These are phyloP conservation scores for Clunio marinus DNA, from an alignment of 2,888 invertebrate species.

Conservation along the genomic window DNA sequence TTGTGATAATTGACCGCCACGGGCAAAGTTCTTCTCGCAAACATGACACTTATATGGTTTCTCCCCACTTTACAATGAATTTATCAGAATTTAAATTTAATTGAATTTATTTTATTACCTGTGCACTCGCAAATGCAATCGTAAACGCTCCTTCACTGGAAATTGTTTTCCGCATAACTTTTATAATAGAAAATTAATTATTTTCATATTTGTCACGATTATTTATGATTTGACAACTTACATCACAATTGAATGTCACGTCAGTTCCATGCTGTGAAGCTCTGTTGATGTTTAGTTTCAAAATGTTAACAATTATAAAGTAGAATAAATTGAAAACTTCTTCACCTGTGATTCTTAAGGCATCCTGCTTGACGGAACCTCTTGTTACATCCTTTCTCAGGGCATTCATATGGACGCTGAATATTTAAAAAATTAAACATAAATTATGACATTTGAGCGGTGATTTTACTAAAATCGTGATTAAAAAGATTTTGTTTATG, in stretches of 20 bases:
- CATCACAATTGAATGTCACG: slow-evolving; percentile 41
- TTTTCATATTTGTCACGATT: no score
- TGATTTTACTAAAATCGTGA: no score
- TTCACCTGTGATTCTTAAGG: slow-evolving; percentile 59
- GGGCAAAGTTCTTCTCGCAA: slow-evolving; percentile 64
- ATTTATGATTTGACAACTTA: no score
- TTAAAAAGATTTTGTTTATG: no score
- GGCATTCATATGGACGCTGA: slow-evolving; percentile 58
- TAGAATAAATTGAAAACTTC: slow-evolving; percentile 54
- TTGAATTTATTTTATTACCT: not conserved
- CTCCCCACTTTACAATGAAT: slow-evolving; percentile 54
- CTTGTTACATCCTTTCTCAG: slow-evolving; percentile 55
- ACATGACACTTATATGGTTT: slow-evolving; percentile 58
- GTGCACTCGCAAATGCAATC: slow-evolving; percentile 69
- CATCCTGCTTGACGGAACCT: slow-evolving; percentile 62
- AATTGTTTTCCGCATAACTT: slow-evolving; percentile 71
- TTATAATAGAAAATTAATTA: slow-evolving; percentile 41
- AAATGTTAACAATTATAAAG: slow-evolving; percentile 40
- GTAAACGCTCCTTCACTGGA: slow-evolving; percentile 68
- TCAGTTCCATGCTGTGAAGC: slow-evolving; percentile 48
- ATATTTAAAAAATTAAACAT: no score
- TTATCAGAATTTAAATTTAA: not conserved
- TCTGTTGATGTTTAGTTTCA: slow-evolving; percentile 40
- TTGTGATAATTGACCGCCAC: slow-evolving; percentile 65
- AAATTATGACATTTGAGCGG: no score